These are phyloP conservation scores for Amblyraja radiata DNA, from an alignment of 2,797 vertebrate genomes.

Conservation along the genomic window DNA sequence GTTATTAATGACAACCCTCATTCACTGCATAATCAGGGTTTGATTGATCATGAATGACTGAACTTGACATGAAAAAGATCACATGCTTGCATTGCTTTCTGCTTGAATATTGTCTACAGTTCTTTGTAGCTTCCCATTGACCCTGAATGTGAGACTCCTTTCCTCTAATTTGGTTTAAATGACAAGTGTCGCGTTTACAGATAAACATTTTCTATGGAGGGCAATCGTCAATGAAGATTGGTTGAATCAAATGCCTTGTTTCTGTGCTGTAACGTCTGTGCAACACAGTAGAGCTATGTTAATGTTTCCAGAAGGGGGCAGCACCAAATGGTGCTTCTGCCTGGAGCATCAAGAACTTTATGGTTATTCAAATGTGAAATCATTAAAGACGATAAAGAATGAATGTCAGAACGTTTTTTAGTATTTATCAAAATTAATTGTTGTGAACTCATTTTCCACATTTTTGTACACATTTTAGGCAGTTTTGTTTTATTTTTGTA, in stretches of 20 bases:
- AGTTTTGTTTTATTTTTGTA: background rate
- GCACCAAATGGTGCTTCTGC: background rate
- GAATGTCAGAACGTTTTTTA: background rate
- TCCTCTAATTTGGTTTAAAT: background rate
- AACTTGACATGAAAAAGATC: background rate
- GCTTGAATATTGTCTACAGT: too few relatives aligned
- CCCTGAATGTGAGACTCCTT: background rate
- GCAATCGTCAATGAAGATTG: background rate
- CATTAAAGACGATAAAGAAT: background rate
- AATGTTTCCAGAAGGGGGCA: background rate
- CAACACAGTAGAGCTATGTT: background rate
- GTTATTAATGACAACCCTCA: background rate
- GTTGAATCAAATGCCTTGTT: background rate
- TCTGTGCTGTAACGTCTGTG: too few relatives aligned
- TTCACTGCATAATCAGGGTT: background rate
- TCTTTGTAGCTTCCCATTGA: background rate
- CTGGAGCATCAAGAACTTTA: background rate
- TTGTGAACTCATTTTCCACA: background rate
- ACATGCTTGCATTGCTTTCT: background rate
- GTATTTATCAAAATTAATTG: background rate
- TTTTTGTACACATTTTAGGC: background rate
- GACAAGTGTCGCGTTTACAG: background rate
- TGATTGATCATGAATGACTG: constrained; percentile 16
- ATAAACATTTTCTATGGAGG: background rate
- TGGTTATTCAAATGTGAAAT: background rate